A percentile compares a stretch with the other conserved stretches of the same genome.
These are phyloP conservation scores for Varecia variegata DNA, from an alignment of 2,797 vertebrate species.

Conservation along the genomic window DNA sequence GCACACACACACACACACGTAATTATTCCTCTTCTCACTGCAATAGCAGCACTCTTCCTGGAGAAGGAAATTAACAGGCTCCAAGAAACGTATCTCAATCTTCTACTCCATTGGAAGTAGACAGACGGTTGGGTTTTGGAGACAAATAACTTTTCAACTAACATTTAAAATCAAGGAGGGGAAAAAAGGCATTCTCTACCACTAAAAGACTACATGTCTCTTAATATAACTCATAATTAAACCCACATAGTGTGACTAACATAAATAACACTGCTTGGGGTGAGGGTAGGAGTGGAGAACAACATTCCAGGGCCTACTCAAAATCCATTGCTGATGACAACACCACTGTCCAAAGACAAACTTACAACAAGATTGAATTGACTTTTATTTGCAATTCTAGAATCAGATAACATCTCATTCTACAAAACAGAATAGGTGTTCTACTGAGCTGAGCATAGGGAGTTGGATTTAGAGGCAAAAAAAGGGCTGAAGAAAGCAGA, in stretches of 20 bases:
- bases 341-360: not conserved
- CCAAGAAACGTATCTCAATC: not conserved
- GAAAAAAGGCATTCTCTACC: not conserved
- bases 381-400: not conserved
- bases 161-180: not conserved
- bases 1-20: not conserved
- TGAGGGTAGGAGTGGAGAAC: not conserved
- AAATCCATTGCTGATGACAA: not conserved
- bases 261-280: not conserved
- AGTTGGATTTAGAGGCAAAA: not conserved
- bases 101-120: not conserved
- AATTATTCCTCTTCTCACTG: not conserved
- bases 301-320: not conserved
- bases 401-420: not conserved
- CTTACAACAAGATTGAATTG: not conserved
- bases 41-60: not conserved
- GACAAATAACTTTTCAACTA: not conserved
- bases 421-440: not conserved
- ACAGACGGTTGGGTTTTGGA: not conserved
- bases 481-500: not conserved
- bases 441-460: not conserved
- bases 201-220: not conserved
- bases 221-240: conserved; percentile 10
- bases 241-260: not conserved
- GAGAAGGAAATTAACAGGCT: conserved; percentile 13